These are phyloP conservation scores for Andrena hattorfiana DNA, from an alignment of 2,888 invertebrate genomes.

Conservation along the genomic window DNA sequence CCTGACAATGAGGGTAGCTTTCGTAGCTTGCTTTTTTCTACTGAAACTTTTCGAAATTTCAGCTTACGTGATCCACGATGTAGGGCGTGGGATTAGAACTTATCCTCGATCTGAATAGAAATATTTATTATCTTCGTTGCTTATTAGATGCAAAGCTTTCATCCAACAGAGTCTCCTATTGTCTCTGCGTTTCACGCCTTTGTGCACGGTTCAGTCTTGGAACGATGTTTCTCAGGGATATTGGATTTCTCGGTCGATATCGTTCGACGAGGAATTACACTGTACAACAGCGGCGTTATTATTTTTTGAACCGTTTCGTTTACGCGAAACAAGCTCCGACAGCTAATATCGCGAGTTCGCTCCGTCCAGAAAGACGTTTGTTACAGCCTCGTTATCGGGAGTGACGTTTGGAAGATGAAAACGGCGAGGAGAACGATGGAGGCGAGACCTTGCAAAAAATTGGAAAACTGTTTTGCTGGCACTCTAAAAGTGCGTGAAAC, in stretches of 20 bases:
- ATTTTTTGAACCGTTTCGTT: constrained; percentile 18
- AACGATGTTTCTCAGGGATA: constrained; percentile 1
- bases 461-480: background rate
- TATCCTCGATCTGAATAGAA: too few relatives aligned
- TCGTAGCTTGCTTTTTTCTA: background rate
- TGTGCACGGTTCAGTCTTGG: too few relatives aligned
- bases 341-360: constrained; percentile 47
- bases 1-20: background rate
- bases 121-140: too few relatives aligned
- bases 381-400: constrained; percentile 58
- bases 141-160: too few relatives aligned
- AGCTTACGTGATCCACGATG: background rate
- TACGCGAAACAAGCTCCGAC: constrained; percentile 19
- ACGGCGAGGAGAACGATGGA: constrained; percentile 38
- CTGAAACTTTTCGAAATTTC: background rate
- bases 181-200: too few relatives aligned
- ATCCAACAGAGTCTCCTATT: too few relatives aligned
- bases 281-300: constrained; percentile 11
- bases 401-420: constrained; percentile 45
- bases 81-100: too few relatives aligned
- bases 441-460: constrained; percentile 33
- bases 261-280: constrained; percentile 6
- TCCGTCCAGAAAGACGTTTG: constrained; percentile 34
- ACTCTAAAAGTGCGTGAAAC: background rate
- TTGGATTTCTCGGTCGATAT: constrained; percentile 8